These are phyloP conservation scores for Acanthococcus lagerstroemiae DNA, from an alignment of 2,888 invertebrate genomes.

Conservation along the genomic window DNA sequence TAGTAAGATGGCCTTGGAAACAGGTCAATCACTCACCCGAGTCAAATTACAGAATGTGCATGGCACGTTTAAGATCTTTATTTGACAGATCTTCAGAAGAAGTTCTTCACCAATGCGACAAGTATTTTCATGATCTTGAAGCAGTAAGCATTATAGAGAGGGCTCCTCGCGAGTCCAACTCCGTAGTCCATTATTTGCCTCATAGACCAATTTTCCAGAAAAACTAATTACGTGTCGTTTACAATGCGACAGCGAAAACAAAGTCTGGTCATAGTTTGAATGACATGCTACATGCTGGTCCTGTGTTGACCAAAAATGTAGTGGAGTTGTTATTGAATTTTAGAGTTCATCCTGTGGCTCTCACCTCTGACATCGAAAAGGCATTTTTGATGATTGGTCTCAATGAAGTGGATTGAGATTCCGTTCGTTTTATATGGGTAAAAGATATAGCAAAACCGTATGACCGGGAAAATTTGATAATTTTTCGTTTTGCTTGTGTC, in stretches of 20 bases:
- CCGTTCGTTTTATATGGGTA: background rate
- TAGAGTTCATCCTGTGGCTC: background rate
- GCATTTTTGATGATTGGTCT: background rate
- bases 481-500: background rate
- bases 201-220: background rate
- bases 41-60: background rate
- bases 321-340: background rate
- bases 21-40: no score
- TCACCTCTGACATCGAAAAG: constrained; percentile 1
- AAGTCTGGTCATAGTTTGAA: background rate
- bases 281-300: background rate
- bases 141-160: background rate
- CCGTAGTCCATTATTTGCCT: background rate
- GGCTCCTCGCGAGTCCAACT: no score
- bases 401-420: background rate
- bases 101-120: background rate
- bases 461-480: background rate
- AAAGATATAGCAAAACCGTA: background rate
- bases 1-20: no score
- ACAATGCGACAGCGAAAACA: background rate
- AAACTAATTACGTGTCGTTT: background rate
- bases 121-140: background rate
- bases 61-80: background rate
- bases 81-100: background rate
- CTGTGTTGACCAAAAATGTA: background rate